Conservation (phyloP, 2,797 vertebrate genomes). For the Acipenser oxyrinchus region DNA sequence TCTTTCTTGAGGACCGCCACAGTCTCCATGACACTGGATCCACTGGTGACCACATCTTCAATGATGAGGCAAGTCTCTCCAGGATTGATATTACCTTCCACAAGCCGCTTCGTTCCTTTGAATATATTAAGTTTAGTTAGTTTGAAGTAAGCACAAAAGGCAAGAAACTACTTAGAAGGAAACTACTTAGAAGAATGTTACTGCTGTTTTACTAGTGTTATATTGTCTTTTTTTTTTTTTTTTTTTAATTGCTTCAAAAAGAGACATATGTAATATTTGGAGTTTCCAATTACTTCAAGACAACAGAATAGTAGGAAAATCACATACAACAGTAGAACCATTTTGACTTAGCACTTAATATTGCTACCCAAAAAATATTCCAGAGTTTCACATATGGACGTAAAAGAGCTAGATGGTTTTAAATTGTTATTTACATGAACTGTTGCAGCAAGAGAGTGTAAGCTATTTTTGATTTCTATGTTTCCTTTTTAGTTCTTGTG, state of each 20-base stretch:
- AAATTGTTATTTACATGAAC: too few species aligned
- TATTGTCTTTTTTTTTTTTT: background rate
- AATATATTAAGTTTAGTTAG: conserved; percentile 29
- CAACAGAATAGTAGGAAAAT: accelerated
- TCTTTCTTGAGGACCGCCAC: conserved; percentile 69
- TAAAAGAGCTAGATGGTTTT: conserved; percentile 26
- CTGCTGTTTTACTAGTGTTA: accelerated
- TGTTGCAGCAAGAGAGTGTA: conserved; percentile 1
- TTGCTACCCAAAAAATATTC: conserved; percentile 63
- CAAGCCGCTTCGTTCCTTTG: conserved; percentile 77
- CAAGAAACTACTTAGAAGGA: conserved; percentile 6
- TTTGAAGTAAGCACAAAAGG: conserved; percentile 9
- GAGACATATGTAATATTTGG: too few species aligned
- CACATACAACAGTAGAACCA: conserved; percentile 39
- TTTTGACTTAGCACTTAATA: conserved; percentile 77
- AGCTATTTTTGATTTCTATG: background rate
- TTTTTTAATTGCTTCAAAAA: too few species aligned
- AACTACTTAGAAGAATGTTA: background rate
- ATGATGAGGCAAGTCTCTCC: conserved; percentile 84
- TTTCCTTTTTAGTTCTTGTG: too few species aligned
- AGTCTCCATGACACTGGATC: conserved; percentile 82
- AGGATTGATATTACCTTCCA: conserved; percentile 70
- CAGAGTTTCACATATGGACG: conserved; percentile 21
- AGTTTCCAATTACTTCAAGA: too few species aligned
- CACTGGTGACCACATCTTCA: conserved; percentile 89